Evolutionary conservation across 2,797 vertebrate species (phyloP).

Genomic region (Lagocephalus sceleratus): DNA sequence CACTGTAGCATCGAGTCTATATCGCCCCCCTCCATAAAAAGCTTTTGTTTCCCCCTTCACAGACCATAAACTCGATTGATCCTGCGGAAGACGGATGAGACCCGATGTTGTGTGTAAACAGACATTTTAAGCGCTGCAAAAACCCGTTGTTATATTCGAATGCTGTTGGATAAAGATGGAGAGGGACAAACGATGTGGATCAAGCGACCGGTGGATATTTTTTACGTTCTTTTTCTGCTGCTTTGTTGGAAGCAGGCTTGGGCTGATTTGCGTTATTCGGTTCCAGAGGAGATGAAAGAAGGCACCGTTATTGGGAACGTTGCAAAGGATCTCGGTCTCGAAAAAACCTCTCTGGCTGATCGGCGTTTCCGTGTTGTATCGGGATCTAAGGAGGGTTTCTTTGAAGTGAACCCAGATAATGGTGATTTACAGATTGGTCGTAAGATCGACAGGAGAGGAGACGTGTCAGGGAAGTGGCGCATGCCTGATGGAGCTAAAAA

Average conservation of each 20-base stretch:
- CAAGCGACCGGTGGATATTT: constrained; percentile 7
- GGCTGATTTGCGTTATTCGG: constrained; percentile 72
- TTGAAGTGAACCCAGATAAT: constrained; percentile 73
- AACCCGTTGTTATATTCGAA: not conserved
- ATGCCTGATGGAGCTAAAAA: constrained; percentile 71
- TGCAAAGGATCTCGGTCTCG: constrained; percentile 76
- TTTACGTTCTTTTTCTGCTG: constrained; percentile 25
- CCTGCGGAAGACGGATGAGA: not conserved
- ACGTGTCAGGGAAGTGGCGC: constrained; percentile 54
- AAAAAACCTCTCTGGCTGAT: constrained; percentile 61
- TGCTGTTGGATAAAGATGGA: constrained; percentile 15
- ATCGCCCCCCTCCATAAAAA: constrained; percentile 9
- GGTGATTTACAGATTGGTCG: constrained; percentile 67
- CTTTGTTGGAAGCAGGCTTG: constrained; percentile 16
- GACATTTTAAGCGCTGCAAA: not conserved
- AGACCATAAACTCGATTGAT: not conserved
- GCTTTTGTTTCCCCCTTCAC: constrained; percentile 29
- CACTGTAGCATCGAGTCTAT: constrained; percentile 34
- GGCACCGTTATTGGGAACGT: constrained; percentile 74
- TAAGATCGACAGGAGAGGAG: constrained; percentile 73
- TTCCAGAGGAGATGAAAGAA: constrained; percentile 73
- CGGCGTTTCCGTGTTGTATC: constrained; percentile 71
- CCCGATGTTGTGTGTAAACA: not conserved
- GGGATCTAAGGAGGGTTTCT: constrained; percentile 55
- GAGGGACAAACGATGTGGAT: constrained; percentile 2